Evolutionary conservation across 2,888 invertebrate genomes (phyloP).

Genomic region (Pogonocherus hispidulus): DNA sequence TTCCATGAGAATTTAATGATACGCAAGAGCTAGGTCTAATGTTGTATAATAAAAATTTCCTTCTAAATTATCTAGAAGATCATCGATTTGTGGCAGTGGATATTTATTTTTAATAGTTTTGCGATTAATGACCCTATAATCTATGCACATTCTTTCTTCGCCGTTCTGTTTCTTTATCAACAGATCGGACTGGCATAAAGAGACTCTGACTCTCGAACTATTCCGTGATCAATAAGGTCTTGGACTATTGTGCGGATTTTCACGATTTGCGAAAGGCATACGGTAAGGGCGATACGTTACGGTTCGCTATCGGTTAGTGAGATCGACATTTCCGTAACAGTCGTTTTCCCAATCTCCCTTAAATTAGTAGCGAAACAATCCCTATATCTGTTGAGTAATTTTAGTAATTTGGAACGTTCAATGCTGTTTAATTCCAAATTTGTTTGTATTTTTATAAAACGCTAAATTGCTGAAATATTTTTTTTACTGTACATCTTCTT

Average conservation of each 20-base stretch:
- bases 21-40: too few relatives aligned
- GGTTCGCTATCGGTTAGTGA: slow-evolving; percentile 33
- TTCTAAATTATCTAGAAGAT: too few relatives aligned
- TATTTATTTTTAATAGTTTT: too few relatives aligned
- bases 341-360: slow-evolving; percentile 35
- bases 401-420: slow-evolving; percentile 14
- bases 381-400: slow-evolving; percentile 37
- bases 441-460: too few relatives aligned
- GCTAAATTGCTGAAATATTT: too few relatives aligned
- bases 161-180: neutral
- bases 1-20: too few relatives aligned
- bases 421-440: slow-evolving; percentile 2
- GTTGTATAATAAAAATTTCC: too few relatives aligned
- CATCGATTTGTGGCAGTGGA: too few relatives aligned
- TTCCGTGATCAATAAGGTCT: slow-evolving; percentile 14
- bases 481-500: too few relatives aligned
- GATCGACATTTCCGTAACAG: slow-evolving; percentile 39
- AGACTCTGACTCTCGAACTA: neutral
- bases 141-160: neutral
- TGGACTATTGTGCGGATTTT: slow-evolving; percentile 13
- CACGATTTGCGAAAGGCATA: neutral
- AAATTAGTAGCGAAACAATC: slow-evolving; percentile 24
- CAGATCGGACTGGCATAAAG: neutral
- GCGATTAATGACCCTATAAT: too few relatives aligned
- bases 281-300: slow-evolving; percentile 22